Evolutionary conservation across 2,113 vertebrate species (phyloP), one percentile per base, ranked within the genome.

Genomic region (Petaurus breviceps): DNA sequence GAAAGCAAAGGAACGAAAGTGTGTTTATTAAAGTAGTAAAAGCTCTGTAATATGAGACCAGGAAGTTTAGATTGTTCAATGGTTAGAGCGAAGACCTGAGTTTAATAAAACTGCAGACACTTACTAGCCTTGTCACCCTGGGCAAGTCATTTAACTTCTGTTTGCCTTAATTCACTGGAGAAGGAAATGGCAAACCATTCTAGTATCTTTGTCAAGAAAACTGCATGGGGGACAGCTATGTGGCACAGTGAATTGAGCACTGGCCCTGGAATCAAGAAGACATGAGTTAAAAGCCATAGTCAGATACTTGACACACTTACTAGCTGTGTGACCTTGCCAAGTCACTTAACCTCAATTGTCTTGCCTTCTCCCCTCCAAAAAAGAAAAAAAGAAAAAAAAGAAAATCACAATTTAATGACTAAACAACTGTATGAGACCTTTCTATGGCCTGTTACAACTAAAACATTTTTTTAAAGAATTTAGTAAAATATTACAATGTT

Each of bases 21-120:
- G 23, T 97, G 26, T 96, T 98, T 97, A 98, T 96, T 97, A 96
- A 97, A 96, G 91, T 91, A 53, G 96, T 97, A 97, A 98, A 97
- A 28, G 24, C 53, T 93, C 54, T 90, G 25, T 50, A 23, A 43
- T 43, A 77, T 37, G 37, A 77, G 28, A 68, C 31, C 12, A 37
- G 61, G 37, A 4, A n/a, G 14, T 31, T 51, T 37, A 68, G 61
- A 37, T 68, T 31, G 31, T 3, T 37, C 31, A 68, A 68, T 37
- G 12, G 31, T 68, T 68, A 77, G 0, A 77, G 37, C 5, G 6
- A n/a, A 22, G 68, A 84, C 5, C 68, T 22, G 16, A 43, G 6
- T n/a, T 77, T n/a, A 22, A 84, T 84, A 9, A 6, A 7, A n/a
- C 37, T 6, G n/a, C 68, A 22, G 37, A 84, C n/a, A 19, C 16